Evolutionary conservation across 2,797 vertebrate genomes (phyloP).

Genomic region (Tapera naevia): DNA sequence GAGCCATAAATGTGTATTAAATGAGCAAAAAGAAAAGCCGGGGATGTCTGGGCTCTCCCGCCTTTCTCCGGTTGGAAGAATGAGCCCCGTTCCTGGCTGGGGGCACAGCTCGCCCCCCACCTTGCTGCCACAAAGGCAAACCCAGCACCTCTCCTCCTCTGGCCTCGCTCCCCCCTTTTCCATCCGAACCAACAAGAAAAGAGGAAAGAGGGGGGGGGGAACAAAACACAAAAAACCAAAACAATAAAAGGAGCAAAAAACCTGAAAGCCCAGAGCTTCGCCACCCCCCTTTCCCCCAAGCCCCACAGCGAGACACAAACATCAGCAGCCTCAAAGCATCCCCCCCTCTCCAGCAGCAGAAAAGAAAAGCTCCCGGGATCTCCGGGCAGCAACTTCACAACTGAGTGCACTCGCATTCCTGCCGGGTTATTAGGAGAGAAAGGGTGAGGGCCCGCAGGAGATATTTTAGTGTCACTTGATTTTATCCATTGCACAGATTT

Average conservation of each 20-base stretch:
- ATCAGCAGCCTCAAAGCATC: constrained; percentile 60
- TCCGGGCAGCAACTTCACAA: constrained; percentile 72
- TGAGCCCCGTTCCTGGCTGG: background rate
- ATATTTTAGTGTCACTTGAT: constrained; percentile 59
- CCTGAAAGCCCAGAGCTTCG: background rate
- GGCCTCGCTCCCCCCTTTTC: background rate
- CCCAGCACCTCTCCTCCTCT: background rate
- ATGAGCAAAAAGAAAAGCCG: background rate
- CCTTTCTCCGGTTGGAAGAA: background rate
- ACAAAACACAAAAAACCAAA: background rate
- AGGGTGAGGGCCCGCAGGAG: constrained; percentile 49
- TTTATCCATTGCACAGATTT: background rate
- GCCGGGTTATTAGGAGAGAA: constrained; percentile 64
- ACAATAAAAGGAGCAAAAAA: background rate
- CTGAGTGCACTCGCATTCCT: constrained; percentile 66
- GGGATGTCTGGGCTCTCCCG: background rate
- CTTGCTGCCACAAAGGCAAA: constrained; percentile 40
- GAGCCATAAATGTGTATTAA: background rate
- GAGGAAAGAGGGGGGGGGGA: accelerated
- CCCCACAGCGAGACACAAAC: constrained; percentile 56
- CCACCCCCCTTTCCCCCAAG: background rate
- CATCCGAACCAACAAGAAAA: background rate
- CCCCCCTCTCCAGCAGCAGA: constrained; percentile 34
- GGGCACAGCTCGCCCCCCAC: constrained; percentile 12
- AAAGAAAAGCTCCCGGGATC: constrained; percentile 69